Conservation (phyloP, 2,113 vertebrate species). For the Henicopernis longicauda region DNA sequence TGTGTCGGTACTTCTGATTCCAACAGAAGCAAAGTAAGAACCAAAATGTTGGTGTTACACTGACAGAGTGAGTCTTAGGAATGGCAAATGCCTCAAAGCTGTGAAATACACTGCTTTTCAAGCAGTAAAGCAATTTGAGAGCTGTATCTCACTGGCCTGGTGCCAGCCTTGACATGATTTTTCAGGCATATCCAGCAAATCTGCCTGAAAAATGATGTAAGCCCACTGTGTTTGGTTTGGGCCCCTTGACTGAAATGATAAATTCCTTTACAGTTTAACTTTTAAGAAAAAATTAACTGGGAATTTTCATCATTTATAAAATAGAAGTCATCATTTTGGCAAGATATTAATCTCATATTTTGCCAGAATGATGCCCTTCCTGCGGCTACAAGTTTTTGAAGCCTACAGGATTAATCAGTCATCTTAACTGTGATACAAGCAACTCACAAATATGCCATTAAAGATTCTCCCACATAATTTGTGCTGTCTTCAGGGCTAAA, state of each 20-base stretch:
- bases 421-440: not conserved
- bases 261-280: not conserved
- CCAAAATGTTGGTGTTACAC: not conserved
- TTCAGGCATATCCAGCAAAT: not conserved
- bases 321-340: not conserved
- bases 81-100: not conserved
- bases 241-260: not conserved
- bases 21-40: not conserved
- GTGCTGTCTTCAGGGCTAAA: not conserved
- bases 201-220: not conserved
- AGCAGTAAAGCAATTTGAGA: not conserved
- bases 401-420: not conserved
- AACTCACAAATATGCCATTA: not conserved
- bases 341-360: not conserved
- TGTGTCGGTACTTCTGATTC: not conserved
- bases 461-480: not conserved
- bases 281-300: not conserved
- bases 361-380: not conserved
- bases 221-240: not conserved
- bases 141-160: not conserved
- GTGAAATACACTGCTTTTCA: not conserved
- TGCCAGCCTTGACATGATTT: not conserved
- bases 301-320: not conserved
- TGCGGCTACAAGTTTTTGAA: too few species aligned
- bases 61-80: not conserved